Percentiles rank a stretch among this genome's conserved stretches.
These are phyloP conservation scores for Enteromius unitaeniatus DNA, from an alignment of 2,797 vertebrate genomes.

Conservation along the genomic window DNA sequence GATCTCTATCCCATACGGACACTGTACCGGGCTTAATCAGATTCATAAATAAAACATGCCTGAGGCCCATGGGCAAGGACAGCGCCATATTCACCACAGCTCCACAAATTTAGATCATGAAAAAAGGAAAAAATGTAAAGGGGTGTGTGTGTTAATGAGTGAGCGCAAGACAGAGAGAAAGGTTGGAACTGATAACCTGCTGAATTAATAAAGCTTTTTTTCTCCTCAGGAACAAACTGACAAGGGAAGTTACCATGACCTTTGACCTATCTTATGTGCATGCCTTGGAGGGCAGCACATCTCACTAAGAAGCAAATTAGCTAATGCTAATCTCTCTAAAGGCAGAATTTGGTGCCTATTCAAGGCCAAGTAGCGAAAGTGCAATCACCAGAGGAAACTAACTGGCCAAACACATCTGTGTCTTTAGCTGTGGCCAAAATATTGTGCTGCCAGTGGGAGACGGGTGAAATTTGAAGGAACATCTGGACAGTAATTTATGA, in stretches of 20 bases:
- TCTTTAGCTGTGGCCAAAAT: slow-evolving; percentile 1
- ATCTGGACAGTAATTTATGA: slow-evolving; percentile 29
- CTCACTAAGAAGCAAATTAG: slow-evolving; percentile 25
- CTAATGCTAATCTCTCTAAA: slow-evolving; percentile 38
- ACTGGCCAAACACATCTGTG: slow-evolving; percentile 18
- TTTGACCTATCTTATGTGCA: slow-evolving; percentile 48
- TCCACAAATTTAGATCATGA: slow-evolving; percentile 53
- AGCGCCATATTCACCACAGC: slow-evolving; percentile 61
- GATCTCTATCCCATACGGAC: slow-evolving; percentile 67
- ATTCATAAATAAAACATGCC: slow-evolving; percentile 77
- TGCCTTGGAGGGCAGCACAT: slow-evolving; percentile 11
- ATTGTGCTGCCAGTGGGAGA: slow-evolving; percentile 21
- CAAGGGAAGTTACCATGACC: slow-evolving; percentile 22
- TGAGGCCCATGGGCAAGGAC: slow-evolving; percentile 62
- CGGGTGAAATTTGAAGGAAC: neutral
- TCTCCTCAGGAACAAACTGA: slow-evolving; percentile 22
- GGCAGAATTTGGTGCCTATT: slow-evolving; percentile 12
- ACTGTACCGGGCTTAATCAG: slow-evolving; percentile 72
- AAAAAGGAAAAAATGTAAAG: slow-evolving; percentile 41
- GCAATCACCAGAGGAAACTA: slow-evolving; percentile 10
- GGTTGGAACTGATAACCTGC: slow-evolving; percentile 13
- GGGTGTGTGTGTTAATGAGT: slow-evolving; percentile 3
- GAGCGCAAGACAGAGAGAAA: slow-evolving; percentile 28
- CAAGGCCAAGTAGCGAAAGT: neutral
- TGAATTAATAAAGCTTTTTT: slow-evolving; percentile 45